Base-by-base conservation (phyloP, 2,888 invertebrate genomes). In the Tenthredo distinguenda region DNA sequence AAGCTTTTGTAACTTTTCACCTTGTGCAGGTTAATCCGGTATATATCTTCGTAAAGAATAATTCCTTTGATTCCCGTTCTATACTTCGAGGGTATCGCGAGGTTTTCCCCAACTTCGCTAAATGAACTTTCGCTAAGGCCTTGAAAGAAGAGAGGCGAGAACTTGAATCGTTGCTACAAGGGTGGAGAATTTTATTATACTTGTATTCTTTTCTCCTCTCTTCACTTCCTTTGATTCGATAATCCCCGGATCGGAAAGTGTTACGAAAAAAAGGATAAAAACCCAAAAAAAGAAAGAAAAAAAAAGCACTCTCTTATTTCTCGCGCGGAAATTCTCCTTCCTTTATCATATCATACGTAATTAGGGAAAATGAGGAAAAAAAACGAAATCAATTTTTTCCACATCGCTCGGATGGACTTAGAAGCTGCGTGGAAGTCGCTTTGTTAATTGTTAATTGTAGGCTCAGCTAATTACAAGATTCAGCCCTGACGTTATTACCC, bases 111-210 rank as follows among this genome's bases (percentile, higher is more conserved):
- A 68, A 68, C 68, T 68, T 68, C 18, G 15, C 68, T 18, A 34
- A 68, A 68, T 68, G 68, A 68, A 68, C 31, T 68, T 34, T 68
- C 6, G 68, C 68, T 18, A 34, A 68, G 68, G 68, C 68, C 7
- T 34, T 68, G 34, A 68, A 34, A 68, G 68, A 68, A 68, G 68
- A 18, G 34, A 7, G 18, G 26, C 21, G 10, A 18, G 12, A 7
- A 68, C 12, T 68, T 68, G 68, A 68, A 68, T 68, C 34, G 68
- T 18, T 34, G 34, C 18, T 18, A 34, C 34, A 34, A 68, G 68
- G 68, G 68, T 68, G 6, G 34, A 68, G 12, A 15, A 47, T 68
- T 4, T 68, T 34, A 34, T 68, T 68, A 68, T 68, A 34, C 34
- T 68, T 34, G 68, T 34, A 68, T 68, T 68, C 31, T 68, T 34